Percentiles rank a stretch among this genome's conserved stretches.
Conservation (phyloP, 2,797 vertebrate species). For the Paramormyrops hopkinsi region DNA sequence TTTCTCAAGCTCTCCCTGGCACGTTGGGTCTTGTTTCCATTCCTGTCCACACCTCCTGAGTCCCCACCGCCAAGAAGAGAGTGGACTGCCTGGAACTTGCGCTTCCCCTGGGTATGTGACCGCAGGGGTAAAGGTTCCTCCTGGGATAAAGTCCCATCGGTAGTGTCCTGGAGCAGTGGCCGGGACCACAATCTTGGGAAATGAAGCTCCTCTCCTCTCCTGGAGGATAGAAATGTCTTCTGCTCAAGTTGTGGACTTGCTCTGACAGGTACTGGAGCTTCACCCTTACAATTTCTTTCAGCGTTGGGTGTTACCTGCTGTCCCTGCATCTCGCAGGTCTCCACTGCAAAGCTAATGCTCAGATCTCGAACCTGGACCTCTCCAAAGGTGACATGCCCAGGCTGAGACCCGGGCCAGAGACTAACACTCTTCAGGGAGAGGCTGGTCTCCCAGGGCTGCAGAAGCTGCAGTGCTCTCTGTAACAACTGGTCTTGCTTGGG, state of each 20-base stretch:
- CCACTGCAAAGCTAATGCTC: constrained; percentile 48
- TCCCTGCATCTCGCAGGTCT: constrained; percentile 50
- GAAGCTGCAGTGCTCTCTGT: constrained; percentile 49
- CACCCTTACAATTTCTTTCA: constrained; percentile 36
- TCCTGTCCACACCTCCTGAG: constrained; percentile 41
- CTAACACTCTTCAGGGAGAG: constrained; percentile 61
- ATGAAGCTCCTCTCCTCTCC: constrained; percentile 38
- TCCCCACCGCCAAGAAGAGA: constrained; percentile 47
- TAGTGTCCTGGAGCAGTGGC: constrained; percentile 45
- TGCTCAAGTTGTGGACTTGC: constrained; percentile 48
- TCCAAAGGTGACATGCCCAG: constrained; percentile 59
- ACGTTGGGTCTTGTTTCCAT: constrained; percentile 31
- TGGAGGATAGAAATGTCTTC: constrained; percentile 54
- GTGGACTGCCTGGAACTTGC: constrained; percentile 54
- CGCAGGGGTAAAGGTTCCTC: constrained; percentile 49
- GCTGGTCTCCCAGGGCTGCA: constrained; percentile 64
- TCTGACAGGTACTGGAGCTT: constrained; percentile 41
- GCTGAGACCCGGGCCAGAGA: constrained; percentile 65
- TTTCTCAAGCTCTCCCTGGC: constrained; percentile 41
- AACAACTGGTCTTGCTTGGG: constrained; percentile 36
- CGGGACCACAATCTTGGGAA: constrained; percentile 33
- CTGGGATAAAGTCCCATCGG: constrained; percentile 50
- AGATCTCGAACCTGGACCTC: constrained; percentile 59
- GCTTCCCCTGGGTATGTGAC: constrained; percentile 41
- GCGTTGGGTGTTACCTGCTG: constrained; percentile 35